Evolutionary conservation across 2,797 vertebrate species (phyloP).

Genomic region (Dipus sagitta): DNA sequence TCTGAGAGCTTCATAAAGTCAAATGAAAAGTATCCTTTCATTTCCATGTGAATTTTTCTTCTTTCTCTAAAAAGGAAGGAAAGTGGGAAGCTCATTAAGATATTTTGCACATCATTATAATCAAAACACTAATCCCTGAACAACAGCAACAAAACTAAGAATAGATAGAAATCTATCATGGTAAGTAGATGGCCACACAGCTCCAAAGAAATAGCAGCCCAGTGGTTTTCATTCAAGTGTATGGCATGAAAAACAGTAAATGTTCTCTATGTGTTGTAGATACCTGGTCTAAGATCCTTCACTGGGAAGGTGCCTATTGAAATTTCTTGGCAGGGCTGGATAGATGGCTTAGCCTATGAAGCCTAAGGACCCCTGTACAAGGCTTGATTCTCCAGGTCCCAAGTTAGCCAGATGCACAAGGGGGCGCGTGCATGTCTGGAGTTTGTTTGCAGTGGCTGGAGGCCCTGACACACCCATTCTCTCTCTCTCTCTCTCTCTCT

Average conservation of each 20-base stretch:
- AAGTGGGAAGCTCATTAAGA: not conserved
- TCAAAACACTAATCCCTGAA: not conserved
- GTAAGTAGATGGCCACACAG: not conserved
- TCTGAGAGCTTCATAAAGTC: slow-evolving; percentile 9
- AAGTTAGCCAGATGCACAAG: too few relatives aligned
- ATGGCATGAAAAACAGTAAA: slow-evolving; percentile 43
- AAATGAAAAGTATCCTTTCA: not conserved
- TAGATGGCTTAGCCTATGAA: too few relatives aligned
- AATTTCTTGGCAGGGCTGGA: too few relatives aligned
- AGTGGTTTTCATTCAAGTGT: slow-evolving; percentile 22
- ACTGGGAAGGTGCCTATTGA: too few relatives aligned
- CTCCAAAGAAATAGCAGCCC: not conserved
- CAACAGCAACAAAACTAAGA: not conserved
- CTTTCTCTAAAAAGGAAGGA: slow-evolving; percentile 14
- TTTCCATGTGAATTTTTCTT: not conserved
- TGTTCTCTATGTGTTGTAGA: not conserved
- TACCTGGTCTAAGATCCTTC: slow-evolving; percentile 8
- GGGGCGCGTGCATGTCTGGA: too few relatives aligned
- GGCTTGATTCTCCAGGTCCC: too few relatives aligned
- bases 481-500: too few relatives aligned
- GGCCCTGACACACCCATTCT: too few relatives aligned
- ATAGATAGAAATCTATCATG: not conserved
- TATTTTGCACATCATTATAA: not conserved
- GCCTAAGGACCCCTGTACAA: too few relatives aligned
- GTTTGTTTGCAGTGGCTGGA: too few relatives aligned